Evolutionary conservation across 2,888 invertebrate species (phyloP).

Genomic region (Pollenia griseotomentosa): DNA sequence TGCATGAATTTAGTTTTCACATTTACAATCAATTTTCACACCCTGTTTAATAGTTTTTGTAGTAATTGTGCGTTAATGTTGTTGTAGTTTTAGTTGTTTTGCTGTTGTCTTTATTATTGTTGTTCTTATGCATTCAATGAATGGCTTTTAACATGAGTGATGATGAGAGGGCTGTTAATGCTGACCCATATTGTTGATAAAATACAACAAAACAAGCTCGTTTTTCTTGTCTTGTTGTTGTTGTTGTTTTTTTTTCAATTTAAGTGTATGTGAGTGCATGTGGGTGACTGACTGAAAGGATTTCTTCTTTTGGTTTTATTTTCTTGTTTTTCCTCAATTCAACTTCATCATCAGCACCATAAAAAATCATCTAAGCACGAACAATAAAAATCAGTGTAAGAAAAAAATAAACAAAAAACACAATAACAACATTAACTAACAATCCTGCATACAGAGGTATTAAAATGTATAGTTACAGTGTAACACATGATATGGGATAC

Average conservation of each 20-base stretch:
- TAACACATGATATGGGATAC: neutral
- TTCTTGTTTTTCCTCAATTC: constrained; percentile 17
- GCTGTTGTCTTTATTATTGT: constrained; percentile 14
- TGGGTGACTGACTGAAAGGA: constrained; percentile 1
- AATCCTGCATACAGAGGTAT: neutral
- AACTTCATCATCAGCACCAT: constrained; percentile 5
- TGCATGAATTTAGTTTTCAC: constrained; percentile 15
- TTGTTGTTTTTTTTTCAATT: neutral
- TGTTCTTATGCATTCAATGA: constrained; percentile 42
- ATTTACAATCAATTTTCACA: neutral
- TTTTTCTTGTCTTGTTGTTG: neutral
- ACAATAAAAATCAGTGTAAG: constrained; percentile 42
- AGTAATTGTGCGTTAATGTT: constrained; percentile 19
- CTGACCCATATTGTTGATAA: constrained; percentile 63
- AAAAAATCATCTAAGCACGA: constrained; percentile 25
- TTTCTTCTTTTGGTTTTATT: neutral
- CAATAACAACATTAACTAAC: constrained; percentile 2
- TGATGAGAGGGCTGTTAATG: constrained; percentile 57
- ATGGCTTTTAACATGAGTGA: constrained; percentile 64
- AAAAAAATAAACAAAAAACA: constrained; percentile 8
- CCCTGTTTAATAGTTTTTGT: constrained; percentile 11
- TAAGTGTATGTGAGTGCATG: neutral
- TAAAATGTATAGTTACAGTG: neutral
- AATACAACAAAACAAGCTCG: constrained; percentile 37
- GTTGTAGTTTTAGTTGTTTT: constrained; percentile 9